These are phyloP conservation scores for Zoanthus solanderi DNA, from an alignment of 92 coral and sea anemone genomes.

Conservation along the genomic window DNA sequence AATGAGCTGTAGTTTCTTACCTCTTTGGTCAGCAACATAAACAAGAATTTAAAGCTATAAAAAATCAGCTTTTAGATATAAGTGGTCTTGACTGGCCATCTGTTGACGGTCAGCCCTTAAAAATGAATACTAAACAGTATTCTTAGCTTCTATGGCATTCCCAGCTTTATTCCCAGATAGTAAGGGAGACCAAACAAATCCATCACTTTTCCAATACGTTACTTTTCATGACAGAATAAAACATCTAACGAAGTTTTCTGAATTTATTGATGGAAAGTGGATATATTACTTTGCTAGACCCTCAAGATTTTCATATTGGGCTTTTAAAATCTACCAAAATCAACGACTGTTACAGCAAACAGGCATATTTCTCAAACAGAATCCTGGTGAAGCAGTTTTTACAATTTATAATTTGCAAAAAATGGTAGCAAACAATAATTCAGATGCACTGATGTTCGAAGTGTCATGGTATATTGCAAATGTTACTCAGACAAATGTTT, in stretches of 20 bases:
- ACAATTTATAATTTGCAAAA: conserved; percentile 56
- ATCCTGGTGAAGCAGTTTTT: conserved; percentile 54
- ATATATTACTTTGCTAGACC: conserved; percentile 62
- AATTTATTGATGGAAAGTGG: conserved; percentile 59
- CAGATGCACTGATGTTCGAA: conserved; percentile 40
- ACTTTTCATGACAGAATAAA: conserved; percentile 28
- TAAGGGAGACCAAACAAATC: conserved; percentile 9
- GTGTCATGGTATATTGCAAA: conserved; percentile 59
- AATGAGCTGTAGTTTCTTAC: conserved; percentile 51
- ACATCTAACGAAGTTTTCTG: conserved; percentile 61
- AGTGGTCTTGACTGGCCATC: not conserved
- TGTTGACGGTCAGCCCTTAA: not conserved
- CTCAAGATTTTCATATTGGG: conserved; percentile 63
- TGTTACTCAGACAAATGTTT: conserved; percentile 57
- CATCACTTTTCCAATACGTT: conserved; percentile 36
- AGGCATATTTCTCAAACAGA: conserved; percentile 54
- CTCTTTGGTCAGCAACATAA: conserved; percentile 50
- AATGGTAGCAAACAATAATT: conserved; percentile 57
- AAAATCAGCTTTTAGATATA: not conserved
- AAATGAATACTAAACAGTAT: conserved; percentile 51
- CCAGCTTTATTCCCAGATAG: conserved; percentile 61
- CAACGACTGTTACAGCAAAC: conserved; percentile 51
- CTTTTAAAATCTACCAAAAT: conserved; percentile 58
- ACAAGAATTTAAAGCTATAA: conserved; percentile 41
- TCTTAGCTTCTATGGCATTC: conserved; percentile 54